Base-by-base conservation (phyloP, 2,888 invertebrate genomes). In the Neoitamus cyanurus region DNA sequence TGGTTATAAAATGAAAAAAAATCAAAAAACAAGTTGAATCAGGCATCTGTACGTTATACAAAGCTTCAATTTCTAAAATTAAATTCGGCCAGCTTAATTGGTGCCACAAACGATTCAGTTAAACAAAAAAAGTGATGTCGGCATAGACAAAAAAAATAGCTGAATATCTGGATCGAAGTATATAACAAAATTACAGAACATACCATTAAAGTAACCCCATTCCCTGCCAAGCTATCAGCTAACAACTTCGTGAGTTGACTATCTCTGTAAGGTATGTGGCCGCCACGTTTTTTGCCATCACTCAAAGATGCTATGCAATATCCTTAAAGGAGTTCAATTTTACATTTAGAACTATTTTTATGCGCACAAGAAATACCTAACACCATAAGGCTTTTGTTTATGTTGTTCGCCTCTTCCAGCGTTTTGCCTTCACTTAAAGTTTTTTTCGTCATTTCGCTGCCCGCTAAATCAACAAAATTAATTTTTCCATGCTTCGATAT, bases 401-500 rank as follows among this genome's bases (percentile, higher is more conserved):
- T 98, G 90, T 98, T 98, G 89, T 98, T 98, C 0, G 98, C 98
- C 90, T 98, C 98, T 89, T 97, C 96, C 86, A 98, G 91, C 0
- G 97, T 97, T 91, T 95, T 97, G 78, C 96, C 97, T 88, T 95
- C 96, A 90, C 96, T 97, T 88, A 95, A 94, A 0, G 97, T 98
- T 90, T 96, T 96, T 90, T 97, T 98, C 3, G 98, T 97, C 94
- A 98, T 97, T 92, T 98, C 98, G 89, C 97, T 98, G n/a, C 98
- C 98, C 0, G 98, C 98, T 85, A 98, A 92, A 91, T 98, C 98
- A 6, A 98, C 98, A 90, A 98, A 98, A 92, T 98, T 97, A 84
- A 98, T 95, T 92, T 98, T 98, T 31, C 98, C 98, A 88, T 97
- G 96, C 87, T 97, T 95, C 42, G 97, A 96, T 88, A 98, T 95